A percentile compares a stretch with the other conserved stretches of the same genome.
These are phyloP conservation scores for Pristionchus mayeri DNA, from an alignment of 2,888 invertebrate genomes.

Conservation along the genomic window DNA sequence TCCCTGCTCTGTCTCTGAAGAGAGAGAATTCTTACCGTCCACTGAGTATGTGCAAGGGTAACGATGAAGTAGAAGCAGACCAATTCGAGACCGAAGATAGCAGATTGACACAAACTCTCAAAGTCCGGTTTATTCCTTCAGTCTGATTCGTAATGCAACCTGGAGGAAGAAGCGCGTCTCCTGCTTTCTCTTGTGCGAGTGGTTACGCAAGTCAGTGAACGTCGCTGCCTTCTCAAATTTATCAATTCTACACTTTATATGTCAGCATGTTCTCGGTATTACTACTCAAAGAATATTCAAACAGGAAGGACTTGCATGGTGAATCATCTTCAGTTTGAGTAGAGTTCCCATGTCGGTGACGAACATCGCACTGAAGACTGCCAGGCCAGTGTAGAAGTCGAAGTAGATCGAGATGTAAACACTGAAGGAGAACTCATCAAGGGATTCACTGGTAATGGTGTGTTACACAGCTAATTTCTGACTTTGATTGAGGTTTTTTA, in stretches of 20 bases:
- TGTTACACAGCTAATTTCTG: not conserved
- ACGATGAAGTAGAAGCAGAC: slow-evolving; percentile 43
- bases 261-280: not conserved
- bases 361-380: slow-evolving; percentile 55
- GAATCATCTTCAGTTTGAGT: slow-evolving; percentile 28
- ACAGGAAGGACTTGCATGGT: not conserved
- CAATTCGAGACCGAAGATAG: slow-evolving; percentile 44
- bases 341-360: slow-evolving; percentile 55
- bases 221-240: slow-evolving; percentile 10
- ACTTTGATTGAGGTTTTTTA: no score
- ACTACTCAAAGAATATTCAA: not conserved
- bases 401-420: slow-evolving; percentile 54
- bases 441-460: no score
- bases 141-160: not conserved
- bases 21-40: slow-evolving; percentile 19
- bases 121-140: not conserved
- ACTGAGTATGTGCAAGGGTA: not conserved
- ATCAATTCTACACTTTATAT: not conserved
- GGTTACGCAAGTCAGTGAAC: not conserved
- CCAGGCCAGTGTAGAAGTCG: slow-evolving; percentile 59
- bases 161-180: slow-evolving; percentile 34
- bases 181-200: not conserved
- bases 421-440: no score
- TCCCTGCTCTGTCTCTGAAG: no score
- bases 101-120: slow-evolving; percentile 47